These are phyloP conservation scores for Dynastes maya DNA, from an alignment of 2,888 invertebrate genomes.

Conservation along the genomic window DNA sequence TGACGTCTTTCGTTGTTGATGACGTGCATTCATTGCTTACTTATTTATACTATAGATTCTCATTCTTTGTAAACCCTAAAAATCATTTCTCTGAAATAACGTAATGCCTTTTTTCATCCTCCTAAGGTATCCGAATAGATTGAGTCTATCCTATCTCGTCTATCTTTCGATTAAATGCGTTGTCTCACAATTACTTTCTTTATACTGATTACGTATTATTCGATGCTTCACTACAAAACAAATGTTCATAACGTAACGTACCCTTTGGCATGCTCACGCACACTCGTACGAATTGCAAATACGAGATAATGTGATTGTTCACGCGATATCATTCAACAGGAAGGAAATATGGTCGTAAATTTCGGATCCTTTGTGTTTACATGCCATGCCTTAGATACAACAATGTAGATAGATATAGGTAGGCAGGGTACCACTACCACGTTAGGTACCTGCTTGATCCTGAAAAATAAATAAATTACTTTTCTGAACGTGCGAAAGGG, in stretches of 20 bases:
- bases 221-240: slow-evolving; percentile 3
- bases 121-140: not conserved
- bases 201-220: slow-evolving; percentile 32
- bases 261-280: slow-evolving; percentile 57
- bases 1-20: no score
- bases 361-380: slow-evolving; percentile 53
- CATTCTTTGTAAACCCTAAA: no score
- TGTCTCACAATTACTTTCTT: slow-evolving; percentile 4
- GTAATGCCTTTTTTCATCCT: no score
- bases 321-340: slow-evolving; percentile 60
- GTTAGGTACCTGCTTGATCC: slow-evolving; percentile 4
- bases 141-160: not conserved
- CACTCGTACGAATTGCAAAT: slow-evolving; percentile 57
- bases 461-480: slow-evolving; percentile 31
- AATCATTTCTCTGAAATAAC: no score
- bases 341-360: slow-evolving; percentile 57
- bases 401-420: slow-evolving; percentile 6
- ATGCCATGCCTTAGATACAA: slow-evolving; percentile 44
- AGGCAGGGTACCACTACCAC: slow-evolving; percentile 1
- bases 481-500: slow-evolving; percentile 13
- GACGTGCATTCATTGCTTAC: no score
- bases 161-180: not conserved
- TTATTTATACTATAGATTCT: no score
- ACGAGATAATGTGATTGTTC: slow-evolving; percentile 60
- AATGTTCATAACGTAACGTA: slow-evolving; percentile 9